phyloP scores from a whole-genome alignment of 2,797 vertebrate species.

The Gila robusta region DNA sequence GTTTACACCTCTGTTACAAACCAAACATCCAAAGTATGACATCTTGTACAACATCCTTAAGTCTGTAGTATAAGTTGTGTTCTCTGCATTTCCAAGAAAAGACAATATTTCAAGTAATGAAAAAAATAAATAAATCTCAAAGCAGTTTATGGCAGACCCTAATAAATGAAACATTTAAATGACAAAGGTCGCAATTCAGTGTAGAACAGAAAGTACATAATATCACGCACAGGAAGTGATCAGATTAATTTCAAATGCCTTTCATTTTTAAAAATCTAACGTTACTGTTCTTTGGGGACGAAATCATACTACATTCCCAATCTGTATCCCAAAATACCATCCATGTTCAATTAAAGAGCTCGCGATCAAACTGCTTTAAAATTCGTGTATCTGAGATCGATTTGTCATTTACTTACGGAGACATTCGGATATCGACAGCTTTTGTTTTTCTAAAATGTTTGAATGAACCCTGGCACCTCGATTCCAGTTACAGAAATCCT shows the following conservation, averaged over 20 bases:
- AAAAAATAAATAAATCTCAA: too few relatives aligned
- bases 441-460: conserved; percentile 16
- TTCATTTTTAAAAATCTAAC: not conserved
- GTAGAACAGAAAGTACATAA: not conserved
- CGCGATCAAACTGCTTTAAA: not conserved
- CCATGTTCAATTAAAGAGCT: not conserved
- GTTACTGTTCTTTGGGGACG: not conserved
- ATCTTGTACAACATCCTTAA: not conserved
- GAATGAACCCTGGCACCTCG: conserved; percentile 1
- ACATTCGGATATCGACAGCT: conserved; percentile 17
- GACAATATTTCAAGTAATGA: not conserved
- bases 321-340: not conserved
- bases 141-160: conserved; percentile 17
- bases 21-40: not conserved
- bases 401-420: conserved; percentile 52
- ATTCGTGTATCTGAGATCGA: not conserved
- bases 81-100: not conserved
- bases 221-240: not conserved
- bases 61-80: not conserved
- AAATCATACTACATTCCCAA: not conserved
- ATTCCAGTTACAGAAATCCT: not conserved
- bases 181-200: conserved; percentile 4
- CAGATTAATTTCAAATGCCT: not conserved
- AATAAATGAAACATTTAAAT: not conserved
- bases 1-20: not conserved